These are phyloP conservation scores for Bothrops jararaca DNA, from an alignment of 2,113 vertebrate species.

Conservation along the genomic window DNA sequence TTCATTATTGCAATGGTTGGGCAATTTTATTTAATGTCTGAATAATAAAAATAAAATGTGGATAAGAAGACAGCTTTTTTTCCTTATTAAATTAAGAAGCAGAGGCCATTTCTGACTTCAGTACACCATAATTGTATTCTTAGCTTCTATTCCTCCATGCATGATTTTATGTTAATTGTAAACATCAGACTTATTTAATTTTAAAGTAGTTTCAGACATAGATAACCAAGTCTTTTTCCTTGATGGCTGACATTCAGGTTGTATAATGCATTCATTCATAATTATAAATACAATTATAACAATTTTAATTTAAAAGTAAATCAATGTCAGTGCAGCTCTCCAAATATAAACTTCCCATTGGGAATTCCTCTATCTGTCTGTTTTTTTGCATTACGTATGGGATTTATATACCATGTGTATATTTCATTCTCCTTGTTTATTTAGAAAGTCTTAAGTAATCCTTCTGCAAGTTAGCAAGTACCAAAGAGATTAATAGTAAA, in stretches of 20 bases:
- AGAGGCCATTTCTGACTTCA: background rate
- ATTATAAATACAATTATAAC: slow-evolving; percentile 29
- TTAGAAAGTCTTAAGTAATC: slow-evolving; percentile 1
- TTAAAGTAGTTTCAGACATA: fast-evolving
- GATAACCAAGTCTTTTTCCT: background rate
- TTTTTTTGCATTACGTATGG: background rate
- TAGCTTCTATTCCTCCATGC: background rate
- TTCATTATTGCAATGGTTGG: background rate
- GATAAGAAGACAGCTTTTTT: background rate
- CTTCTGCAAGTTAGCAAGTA: background rate
- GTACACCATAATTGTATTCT: background rate
- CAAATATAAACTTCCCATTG: slow-evolving; percentile 5
- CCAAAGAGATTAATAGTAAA: background rate
- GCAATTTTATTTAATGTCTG: background rate
- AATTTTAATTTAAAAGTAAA: slow-evolving; percentile 19
- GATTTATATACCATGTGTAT: background rate
- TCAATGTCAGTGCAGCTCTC: background rate
- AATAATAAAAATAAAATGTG: background rate
- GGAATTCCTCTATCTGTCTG: background rate
- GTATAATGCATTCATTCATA: background rate
- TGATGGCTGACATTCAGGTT: slow-evolving; percentile 1
- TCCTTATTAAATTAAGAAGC: background rate
- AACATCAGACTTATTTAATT: background rate
- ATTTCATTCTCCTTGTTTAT: slow-evolving; percentile 32
- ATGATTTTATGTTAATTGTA: background rate